Evolutionary conservation across 2,113 vertebrate genomes (phyloP).

Genomic region (Gorilla gorilla): DNA sequence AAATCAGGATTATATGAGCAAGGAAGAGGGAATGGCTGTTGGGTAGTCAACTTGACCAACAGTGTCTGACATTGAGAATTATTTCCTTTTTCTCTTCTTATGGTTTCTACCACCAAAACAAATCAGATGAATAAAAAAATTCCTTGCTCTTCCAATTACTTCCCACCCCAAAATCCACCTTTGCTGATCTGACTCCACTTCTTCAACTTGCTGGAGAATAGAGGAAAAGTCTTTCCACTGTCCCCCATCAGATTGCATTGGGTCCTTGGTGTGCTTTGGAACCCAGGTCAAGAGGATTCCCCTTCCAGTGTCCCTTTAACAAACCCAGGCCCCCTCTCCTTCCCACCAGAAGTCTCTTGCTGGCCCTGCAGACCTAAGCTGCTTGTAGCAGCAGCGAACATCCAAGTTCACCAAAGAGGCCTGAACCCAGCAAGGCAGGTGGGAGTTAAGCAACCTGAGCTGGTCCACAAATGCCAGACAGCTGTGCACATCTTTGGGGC

Average conservation of each 20-base stretch:
- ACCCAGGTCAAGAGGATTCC: neutral
- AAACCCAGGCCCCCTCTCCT: neutral
- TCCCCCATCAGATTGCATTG: rapidly evolving
- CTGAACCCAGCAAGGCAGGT: constrained; percentile 23
- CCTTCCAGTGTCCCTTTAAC: neutral
- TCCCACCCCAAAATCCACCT: neutral
- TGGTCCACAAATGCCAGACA: constrained; percentile 74
- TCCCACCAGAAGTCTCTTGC: neutral
- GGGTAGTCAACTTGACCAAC: neutral
- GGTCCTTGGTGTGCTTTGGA: neutral
- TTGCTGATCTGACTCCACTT: too few species aligned
- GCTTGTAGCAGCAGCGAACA: neutral
- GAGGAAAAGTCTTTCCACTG: neutral
- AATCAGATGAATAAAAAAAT: neutral
- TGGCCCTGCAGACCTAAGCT: neutral
- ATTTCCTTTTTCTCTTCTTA: neutral
- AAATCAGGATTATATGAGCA: neutral
- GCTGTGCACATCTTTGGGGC: constrained; percentile 73
- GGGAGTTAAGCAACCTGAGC: neutral
- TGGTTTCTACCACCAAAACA: neutral
- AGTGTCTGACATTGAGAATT: neutral
- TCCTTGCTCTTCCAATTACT: neutral
- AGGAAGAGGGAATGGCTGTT: neutral
- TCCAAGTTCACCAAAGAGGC: neutral
- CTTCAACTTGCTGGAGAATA: neutral